phyloP scores from a whole-genome alignment of 1,140 invertebrate genomes.

The Cydia splendana region DNA sequence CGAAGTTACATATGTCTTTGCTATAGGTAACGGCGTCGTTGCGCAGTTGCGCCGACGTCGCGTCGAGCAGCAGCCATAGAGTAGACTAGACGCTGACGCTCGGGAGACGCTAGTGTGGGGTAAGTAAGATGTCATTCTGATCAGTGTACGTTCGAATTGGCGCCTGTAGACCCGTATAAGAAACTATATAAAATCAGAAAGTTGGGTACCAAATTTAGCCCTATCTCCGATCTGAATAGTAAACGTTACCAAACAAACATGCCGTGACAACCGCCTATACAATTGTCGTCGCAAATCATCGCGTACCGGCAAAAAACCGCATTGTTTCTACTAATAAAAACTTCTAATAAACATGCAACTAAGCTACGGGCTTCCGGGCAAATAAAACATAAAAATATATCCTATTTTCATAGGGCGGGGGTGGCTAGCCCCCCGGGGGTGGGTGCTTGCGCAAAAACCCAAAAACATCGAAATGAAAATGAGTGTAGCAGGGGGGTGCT shows the following conservation, averaged over 20 bases:
- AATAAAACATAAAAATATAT: constrained; percentile 80
- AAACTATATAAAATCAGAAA: not conserved
- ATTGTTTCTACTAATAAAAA: constrained; percentile 79
- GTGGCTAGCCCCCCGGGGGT: constrained; percentile 43
- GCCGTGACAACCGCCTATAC: constrained; percentile 61
- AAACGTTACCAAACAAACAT: constrained; percentile 39
- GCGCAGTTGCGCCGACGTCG: too few relatives aligned
- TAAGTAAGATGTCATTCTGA: too few relatives aligned
- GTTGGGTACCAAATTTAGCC: not conserved
- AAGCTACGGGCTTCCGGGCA: constrained; percentile 75
- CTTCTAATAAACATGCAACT: constrained; percentile 79
- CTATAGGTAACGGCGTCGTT: too few relatives aligned
- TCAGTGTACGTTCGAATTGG: not conserved
- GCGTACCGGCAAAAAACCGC: constrained; percentile 55
- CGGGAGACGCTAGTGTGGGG: too few relatives aligned
- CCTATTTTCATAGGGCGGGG: constrained; percentile 78
- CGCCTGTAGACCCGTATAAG: not conserved
- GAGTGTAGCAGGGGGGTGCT: constrained; percentile 69
- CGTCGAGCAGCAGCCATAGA: too few relatives aligned
- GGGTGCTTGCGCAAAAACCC: constrained; percentile 76
- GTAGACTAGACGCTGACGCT: too few relatives aligned
- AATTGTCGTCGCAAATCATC: constrained; percentile 64
- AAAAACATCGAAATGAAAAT: constrained; percentile 80
- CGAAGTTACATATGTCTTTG: too few relatives aligned
- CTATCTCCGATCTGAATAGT: not conserved